Evolutionary conservation across 2,888 invertebrate genomes (phyloP), one percentile per base, ranked within the genome.

Genomic region (Tetropium fuscum): DNA sequence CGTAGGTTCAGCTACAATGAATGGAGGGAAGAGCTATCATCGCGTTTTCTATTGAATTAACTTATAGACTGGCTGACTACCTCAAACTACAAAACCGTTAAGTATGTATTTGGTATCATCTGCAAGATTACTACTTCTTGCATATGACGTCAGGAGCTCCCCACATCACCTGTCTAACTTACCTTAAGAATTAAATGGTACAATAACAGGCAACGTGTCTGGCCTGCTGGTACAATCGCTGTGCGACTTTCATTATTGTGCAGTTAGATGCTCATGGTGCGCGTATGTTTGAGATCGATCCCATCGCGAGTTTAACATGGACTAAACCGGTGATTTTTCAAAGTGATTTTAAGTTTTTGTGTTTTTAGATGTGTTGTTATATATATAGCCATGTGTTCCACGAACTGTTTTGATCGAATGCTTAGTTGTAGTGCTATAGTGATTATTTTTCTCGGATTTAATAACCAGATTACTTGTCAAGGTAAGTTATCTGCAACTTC

Each of bases 241-340:
- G 41, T 41, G 41, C 41, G 41, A 41, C 48, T 48, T 48, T 48
- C 48, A 48, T 48, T 48, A 19, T 48, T 48, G 48, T 48, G 22
- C 36, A 48, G 48, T 36, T 48, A 34, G 48, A 34, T 34, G 38
- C 20, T 36, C 22, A 20, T 22, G 25, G 19, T 36, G 48, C 48
- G 36, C 48, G 36, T 22, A 38, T 44, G 20, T 20, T n/a, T 8
- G 5, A 11, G 22, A 22, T 36, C 36, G 36, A 20, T 22, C 22
- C 10, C 34, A 22, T 25, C 48, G 48, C 48, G 48, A 36, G 48
- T 34, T 30, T 48, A 36, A 34, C 27, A 48, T 48, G 36, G 36
- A 16, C 36, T 48, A 48, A 48, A 48, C 48, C 36, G 36, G 36
- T 48, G 48, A 36, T 36, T 38, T 48, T 48, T 15, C 5, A 48